These are phyloP conservation scores for Tupiocoris notatus DNA, from an alignment of 2,888 invertebrate species.

Conservation along the genomic window DNA sequence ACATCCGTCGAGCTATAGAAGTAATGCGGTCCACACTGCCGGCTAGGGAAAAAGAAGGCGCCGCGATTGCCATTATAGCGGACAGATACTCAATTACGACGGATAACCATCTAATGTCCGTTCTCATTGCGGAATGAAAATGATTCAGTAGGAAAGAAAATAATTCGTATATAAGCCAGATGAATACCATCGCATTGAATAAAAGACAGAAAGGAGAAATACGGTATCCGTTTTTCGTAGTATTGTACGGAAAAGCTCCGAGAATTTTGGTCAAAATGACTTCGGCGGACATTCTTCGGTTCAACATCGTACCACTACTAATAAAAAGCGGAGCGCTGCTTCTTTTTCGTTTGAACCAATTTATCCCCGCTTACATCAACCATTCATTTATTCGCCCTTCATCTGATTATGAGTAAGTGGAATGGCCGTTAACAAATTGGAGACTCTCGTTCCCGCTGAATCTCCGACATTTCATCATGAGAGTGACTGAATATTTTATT, in stretches of 20 bases:
- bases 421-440: too few relatives aligned
- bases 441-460: too few relatives aligned
- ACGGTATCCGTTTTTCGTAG: not conserved
- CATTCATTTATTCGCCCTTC: too few relatives aligned
- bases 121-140: not conserved
- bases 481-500: too few relatives aligned
- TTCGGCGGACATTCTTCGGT: not conserved
- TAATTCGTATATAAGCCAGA: not conserved
- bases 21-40: not conserved
- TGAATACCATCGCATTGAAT: not conserved
- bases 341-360: too few relatives aligned
- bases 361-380: too few relatives aligned
- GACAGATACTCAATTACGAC: not conserved
- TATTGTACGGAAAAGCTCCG: conserved; percentile 3
- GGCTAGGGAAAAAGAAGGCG: not conserved
- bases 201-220: not conserved
- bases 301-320: too few relatives aligned
- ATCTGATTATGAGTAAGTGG: too few relatives aligned
- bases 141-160: not conserved
- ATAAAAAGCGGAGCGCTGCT: too few relatives aligned
- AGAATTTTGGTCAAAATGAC: not conserved
- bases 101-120: too few relatives aligned
- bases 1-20: too few relatives aligned
- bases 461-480: too few relatives aligned
- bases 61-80: not conserved